These are phyloP conservation scores for Plodia interpunctella DNA, from an alignment of 1,140 invertebrate genomes.

Conservation along the genomic window DNA sequence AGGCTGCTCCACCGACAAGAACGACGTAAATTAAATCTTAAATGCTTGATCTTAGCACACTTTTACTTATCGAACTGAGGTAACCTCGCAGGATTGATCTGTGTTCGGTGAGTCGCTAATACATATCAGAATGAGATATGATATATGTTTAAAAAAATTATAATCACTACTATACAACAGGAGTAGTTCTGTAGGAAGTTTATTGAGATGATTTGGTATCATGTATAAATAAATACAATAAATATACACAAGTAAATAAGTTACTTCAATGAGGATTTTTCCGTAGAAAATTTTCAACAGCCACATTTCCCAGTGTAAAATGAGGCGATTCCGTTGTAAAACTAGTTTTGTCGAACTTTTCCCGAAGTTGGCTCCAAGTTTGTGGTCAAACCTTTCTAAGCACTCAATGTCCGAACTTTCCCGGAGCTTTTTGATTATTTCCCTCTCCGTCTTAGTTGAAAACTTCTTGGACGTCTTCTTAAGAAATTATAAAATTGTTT, in stretches of 20 bases:
- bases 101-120: too few species aligned
- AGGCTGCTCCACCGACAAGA: too few species aligned
- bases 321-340: neutral
- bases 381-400: constrained; percentile 16
- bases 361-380: constrained; percentile 5
- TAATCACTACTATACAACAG: too few species aligned
- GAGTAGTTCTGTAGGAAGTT: too few species aligned
- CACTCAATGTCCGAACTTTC: constrained; percentile 12
- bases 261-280: neutral
- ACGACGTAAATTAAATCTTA: too few species aligned
- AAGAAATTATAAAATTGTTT: neutral
- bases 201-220: too few species aligned
- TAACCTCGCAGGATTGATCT: too few species aligned
- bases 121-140: too few species aligned
- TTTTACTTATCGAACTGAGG: too few species aligned
- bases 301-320: neutral
- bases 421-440: constrained; percentile 12
- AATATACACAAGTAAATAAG: neutral
- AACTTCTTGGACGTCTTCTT: constrained; percentile 9
- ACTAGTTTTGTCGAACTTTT: neutral
- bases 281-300: neutral
- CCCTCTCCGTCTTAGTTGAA: constrained; percentile 5
- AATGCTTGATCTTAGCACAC: too few species aligned
- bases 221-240: too few species aligned
- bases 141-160: too few species aligned